Percentiles rank a stretch among this genome's conserved stretches.
Conservation (phyloP, 2,113 vertebrate species). For the Pandion haliaetus region DNA sequence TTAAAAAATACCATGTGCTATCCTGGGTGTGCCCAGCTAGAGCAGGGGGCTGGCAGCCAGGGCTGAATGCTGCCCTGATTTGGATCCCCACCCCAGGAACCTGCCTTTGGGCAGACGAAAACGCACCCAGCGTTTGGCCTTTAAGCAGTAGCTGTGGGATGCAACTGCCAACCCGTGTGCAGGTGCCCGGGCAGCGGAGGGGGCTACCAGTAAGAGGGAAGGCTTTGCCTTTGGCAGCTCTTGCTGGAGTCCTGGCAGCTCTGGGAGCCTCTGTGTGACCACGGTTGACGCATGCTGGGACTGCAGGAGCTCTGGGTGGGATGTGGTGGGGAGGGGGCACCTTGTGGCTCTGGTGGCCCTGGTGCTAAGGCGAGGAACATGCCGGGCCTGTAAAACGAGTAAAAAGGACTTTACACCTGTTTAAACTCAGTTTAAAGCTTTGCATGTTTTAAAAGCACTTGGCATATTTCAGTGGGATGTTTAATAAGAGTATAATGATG, state of each 20-base stretch:
- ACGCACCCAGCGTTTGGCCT: neutral
- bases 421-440: neutral
- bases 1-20: neutral
- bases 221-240: neutral
- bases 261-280: neutral
- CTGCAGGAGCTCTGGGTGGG: neutral
- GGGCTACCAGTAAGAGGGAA: neutral
- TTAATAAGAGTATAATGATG: slow-evolving; percentile 43
- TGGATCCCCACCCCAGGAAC: neutral
- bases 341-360: neutral
- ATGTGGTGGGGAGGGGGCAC: neutral
- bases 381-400: neutral
- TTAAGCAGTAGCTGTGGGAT: neutral
- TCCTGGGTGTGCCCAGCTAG: neutral
- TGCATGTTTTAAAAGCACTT: slow-evolving; percentile 27
- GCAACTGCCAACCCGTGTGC: rapidly evolving
- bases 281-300: rapidly evolving
- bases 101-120: neutral
- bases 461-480: slow-evolving; percentile 29
- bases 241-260: neutral
- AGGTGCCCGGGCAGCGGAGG: neutral
- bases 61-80: neutral
- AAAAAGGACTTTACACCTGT: neutral
- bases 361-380: neutral
- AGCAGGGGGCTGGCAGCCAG: neutral